Conservation (phyloP, 1,140 invertebrate genomes). For the Akabosia matsudoensis region DNA sequence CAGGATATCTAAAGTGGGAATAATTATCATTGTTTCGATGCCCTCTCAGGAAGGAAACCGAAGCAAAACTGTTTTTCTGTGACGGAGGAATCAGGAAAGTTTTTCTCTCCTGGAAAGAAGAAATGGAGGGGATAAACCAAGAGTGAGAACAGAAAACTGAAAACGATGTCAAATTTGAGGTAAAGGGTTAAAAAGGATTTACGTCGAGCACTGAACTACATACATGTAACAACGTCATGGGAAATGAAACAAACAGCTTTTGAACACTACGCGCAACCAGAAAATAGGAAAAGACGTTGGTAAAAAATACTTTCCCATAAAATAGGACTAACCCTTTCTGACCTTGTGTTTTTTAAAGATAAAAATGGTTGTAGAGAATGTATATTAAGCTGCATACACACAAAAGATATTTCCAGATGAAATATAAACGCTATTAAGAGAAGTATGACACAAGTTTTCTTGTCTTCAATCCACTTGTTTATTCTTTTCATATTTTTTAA, state of each 20-base stretch:
- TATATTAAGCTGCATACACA: background rate
- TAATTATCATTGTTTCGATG: background rate
- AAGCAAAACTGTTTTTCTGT: background rate
- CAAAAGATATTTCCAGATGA: background rate
- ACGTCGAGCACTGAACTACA: background rate
- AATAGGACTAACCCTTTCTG: slow-evolving; percentile 15
- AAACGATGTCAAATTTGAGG: background rate
- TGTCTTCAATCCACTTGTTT: background rate
- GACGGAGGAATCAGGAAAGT: background rate
- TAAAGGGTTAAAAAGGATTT: slow-evolving; percentile 18
- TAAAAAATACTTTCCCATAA: slow-evolving; percentile 24
- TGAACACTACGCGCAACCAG: background rate
- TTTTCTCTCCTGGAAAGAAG: too few relatives aligned
- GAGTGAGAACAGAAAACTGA: background rate
- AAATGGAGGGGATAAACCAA: background rate
- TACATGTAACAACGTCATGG: slow-evolving; percentile 1
- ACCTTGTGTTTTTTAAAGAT: background rate
- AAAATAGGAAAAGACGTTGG: slow-evolving; percentile 4
- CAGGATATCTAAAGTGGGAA: background rate
- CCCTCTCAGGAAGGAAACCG: background rate
- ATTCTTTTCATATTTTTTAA: slow-evolving; percentile 1
- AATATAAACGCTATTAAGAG: too few relatives aligned
- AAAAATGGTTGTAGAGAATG: background rate
- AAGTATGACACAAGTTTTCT: too few relatives aligned
- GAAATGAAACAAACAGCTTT: slow-evolving; percentile 4